Conservation (phyloP, 2,797 vertebrate species). For the Micropoecilia bifurca region DNA sequence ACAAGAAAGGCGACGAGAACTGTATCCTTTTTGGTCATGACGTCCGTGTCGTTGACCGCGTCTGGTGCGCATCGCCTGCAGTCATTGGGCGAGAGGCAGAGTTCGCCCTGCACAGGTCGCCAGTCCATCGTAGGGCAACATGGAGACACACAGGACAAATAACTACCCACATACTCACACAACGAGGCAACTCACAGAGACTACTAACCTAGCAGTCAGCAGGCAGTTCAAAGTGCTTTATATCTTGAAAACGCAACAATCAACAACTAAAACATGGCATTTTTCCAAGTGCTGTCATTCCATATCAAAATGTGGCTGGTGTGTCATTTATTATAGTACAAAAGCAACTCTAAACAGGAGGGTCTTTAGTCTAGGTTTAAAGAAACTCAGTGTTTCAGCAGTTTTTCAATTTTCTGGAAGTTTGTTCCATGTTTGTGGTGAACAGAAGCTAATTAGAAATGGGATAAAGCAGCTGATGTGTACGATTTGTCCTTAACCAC, state of each 20-base stretch:
- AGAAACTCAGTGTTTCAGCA: too few relatives aligned
- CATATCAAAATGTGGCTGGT: too few relatives aligned
- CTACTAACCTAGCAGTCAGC: neutral
- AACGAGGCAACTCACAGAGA: neutral
- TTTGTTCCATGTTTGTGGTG: too few relatives aligned
- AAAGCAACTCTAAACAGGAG: too few relatives aligned
- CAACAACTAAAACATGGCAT: too few relatives aligned
- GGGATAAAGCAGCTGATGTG: neutral
- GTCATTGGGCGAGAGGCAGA: neutral
- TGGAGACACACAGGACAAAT: neutral
- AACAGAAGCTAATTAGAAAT: too few relatives aligned
- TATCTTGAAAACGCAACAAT: too few relatives aligned
- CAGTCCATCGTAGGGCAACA: neutral
- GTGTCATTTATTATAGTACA: too few relatives aligned
- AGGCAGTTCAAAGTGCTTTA: too few relatives aligned
- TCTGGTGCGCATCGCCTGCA: neutral
- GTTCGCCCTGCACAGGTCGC: neutral
- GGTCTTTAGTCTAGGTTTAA: too few relatives aligned
- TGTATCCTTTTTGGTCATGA: slow-evolving; percentile 88
- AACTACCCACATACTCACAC: neutral
- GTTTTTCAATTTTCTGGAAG: too few relatives aligned
- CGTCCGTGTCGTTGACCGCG: neutral
- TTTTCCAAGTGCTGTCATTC: too few relatives aligned
- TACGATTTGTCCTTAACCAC: slow-evolving; percentile 76
- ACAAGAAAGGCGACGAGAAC: slow-evolving; percentile 92